Percentiles rank a stretch among this genome's conserved stretches.
Conservation (phyloP, 1,140 invertebrate genomes). For the Drosophila biarmipes region DNA sequence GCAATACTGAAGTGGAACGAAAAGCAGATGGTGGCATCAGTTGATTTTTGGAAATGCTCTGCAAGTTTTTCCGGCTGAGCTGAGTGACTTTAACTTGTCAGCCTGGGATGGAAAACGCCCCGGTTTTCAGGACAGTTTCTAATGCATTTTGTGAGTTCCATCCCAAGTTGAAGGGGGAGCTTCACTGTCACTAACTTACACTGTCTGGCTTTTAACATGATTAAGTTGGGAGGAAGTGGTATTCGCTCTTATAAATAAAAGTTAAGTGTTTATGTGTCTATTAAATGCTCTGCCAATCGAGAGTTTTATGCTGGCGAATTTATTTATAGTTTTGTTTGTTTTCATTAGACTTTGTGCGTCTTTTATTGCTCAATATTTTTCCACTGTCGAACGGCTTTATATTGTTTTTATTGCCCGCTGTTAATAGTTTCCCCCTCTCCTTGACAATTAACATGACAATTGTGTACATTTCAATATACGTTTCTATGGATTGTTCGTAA, state of each 20-base stretch:
- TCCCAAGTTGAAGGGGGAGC: conserved; percentile 4
- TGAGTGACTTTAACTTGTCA: conserved; percentile 29
- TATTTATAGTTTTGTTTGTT: conserved; percentile 79
- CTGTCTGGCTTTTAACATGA: conserved; percentile 58
- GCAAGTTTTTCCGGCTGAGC: conserved; percentile 28
- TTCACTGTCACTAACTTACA: conserved; percentile 19
- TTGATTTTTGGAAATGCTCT: conserved; percentile 15
- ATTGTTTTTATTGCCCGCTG: conserved; percentile 29
- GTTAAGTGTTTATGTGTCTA: conserved; percentile 62
- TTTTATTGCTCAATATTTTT: conserved; percentile 67
- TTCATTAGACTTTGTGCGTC: conserved; percentile 64
- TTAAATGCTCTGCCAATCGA: conserved; percentile 61
- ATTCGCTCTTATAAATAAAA: conserved; percentile 43
- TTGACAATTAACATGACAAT: conserved; percentile 23
- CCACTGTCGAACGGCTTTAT: conserved; percentile 20
- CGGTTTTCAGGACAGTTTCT: background rate
- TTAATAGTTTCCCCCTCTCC: conserved; percentile 3
- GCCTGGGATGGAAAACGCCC: background rate
- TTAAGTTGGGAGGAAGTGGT: conserved; percentile 27
- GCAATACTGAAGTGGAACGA: conserved; percentile 16
- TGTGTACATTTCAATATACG: conserved; percentile 26
- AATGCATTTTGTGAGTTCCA: conserved; percentile 8
- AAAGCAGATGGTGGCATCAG: conserved; percentile 34
- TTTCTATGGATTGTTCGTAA: conserved; percentile 21
- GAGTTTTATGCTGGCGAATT: conserved; percentile 64